A percentile compares a stretch with the other conserved stretches of the same genome.
Evolutionary conservation across 2,113 vertebrate genomes (phyloP).

Genomic region (Semnopithecus entellus): DNA sequence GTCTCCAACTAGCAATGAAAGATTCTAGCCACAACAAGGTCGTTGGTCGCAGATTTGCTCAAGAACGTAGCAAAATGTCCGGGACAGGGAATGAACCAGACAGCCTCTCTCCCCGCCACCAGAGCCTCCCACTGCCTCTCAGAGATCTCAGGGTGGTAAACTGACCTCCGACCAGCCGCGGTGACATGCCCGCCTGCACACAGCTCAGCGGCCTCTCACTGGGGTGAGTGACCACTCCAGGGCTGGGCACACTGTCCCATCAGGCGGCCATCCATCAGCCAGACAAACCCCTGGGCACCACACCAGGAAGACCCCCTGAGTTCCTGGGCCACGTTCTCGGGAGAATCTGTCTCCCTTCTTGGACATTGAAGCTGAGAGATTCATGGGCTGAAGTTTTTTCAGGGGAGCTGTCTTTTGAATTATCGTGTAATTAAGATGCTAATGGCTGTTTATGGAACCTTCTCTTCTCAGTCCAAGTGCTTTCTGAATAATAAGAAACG

Average conservation of each 20-base stretch:
- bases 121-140: too few relatives aligned
- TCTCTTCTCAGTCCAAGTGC: not conserved
- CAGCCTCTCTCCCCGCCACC: not conserved
- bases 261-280: rapidly evolving
- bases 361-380: not conserved
- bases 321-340: not conserved
- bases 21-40: rapidly evolving
- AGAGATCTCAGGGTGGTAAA: not conserved
- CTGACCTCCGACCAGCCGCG: rapidly evolving
- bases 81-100: not conserved
- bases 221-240: rapidly evolving
- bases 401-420: conserved; percentile 47
- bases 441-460: conserved; percentile 30
- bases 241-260: rapidly evolving
- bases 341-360: not conserved
- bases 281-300: not conserved
- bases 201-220: rapidly evolving
- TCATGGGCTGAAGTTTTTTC: not conserved
- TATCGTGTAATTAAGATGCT: conserved; percentile 64
- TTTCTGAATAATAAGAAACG: conserved; percentile 16
- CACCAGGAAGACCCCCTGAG: rapidly evolving
- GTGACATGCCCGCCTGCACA: rapidly evolving
- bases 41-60: not conserved
- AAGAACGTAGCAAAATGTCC: rapidly evolving
- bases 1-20: rapidly evolving